phyloP scores from a whole-genome alignment of 2,797 vertebrate genomes.

The Heteromormyrus szaboi region DNA sequence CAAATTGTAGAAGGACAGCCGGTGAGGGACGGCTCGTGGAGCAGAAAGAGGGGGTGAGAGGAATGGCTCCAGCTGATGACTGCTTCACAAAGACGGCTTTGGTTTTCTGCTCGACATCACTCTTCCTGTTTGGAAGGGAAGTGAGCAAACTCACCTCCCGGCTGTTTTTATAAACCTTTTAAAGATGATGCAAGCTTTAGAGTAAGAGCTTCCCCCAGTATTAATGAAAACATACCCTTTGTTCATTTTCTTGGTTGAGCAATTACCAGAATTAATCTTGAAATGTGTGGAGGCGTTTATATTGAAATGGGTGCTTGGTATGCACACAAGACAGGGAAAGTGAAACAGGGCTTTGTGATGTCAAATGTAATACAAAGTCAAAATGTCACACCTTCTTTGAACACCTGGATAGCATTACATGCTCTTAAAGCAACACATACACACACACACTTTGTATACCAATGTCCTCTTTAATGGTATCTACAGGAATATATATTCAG shows the following conservation, averaged over 20 bases:
- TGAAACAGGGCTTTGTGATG: neutral
- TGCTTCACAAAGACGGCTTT: neutral
- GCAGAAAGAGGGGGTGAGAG: neutral
- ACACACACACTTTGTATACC: neutral
- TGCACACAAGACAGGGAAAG: neutral
- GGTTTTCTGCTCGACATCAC: no score
- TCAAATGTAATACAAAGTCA: neutral
- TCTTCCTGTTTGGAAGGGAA: neutral
- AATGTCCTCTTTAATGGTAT: neutral
- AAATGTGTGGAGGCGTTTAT: neutral
- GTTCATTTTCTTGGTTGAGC: neutral
- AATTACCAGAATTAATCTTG: neutral
- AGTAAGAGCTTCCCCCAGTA: neutral
- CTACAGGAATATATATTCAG: neutral
- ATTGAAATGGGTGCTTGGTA: neutral
- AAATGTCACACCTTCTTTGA: neutral
- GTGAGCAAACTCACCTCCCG: neutral
- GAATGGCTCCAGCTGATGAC: neutral
- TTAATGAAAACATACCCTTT: neutral
- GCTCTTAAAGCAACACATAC: neutral
- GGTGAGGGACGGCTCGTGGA: neutral
- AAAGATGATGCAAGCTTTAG: neutral
- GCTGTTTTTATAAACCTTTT: neutral
- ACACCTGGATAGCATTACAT: neutral
- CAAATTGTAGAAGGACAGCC: neutral